Evolutionary conservation across 2,797 vertebrate species (phyloP).

Genomic region (Sebastes cheni): DNA sequence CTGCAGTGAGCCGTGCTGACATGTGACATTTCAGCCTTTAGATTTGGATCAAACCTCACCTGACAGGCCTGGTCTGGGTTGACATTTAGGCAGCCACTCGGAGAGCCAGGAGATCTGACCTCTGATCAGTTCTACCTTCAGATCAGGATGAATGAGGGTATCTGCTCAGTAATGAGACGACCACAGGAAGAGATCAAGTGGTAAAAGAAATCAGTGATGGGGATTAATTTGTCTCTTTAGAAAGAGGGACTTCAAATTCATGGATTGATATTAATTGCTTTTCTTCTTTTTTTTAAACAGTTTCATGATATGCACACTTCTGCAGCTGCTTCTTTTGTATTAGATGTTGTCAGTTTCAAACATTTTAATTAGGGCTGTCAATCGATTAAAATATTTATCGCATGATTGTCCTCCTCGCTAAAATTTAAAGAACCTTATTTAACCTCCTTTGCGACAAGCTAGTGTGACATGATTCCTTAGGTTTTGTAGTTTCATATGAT

Average conservation of each 20-base stretch:
- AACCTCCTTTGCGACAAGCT: too few species aligned
- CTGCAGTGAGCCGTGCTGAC: constrained; percentile 34
- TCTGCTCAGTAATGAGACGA: neutral
- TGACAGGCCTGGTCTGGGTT: constrained; percentile 32
- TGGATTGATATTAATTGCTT: neutral
- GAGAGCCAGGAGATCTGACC: constrained; percentile 11
- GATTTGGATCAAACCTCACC: constrained; percentile 19
- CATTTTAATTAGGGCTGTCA: too few species aligned
- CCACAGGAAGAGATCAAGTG: neutral
- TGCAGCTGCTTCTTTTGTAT: neutral
- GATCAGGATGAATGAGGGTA: neutral
- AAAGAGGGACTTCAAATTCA: neutral
- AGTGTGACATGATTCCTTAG: too few species aligned
- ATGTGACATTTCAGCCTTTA: constrained; percentile 54
- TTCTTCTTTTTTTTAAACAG: neutral
- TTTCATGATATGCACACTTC: neutral
- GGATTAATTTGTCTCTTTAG: neutral
- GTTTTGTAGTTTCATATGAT: too few species aligned
- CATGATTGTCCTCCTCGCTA: neutral
- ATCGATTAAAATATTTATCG: too few species aligned
- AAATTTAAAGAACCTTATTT: neutral
- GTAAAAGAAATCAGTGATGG: neutral
- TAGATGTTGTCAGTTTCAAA: neutral
- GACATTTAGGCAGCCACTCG: constrained; percentile 28
- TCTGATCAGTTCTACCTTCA: constrained; percentile 21